Conservation (phyloP, 2,113 vertebrate species). For the Ceyx margarethae region DNA sequence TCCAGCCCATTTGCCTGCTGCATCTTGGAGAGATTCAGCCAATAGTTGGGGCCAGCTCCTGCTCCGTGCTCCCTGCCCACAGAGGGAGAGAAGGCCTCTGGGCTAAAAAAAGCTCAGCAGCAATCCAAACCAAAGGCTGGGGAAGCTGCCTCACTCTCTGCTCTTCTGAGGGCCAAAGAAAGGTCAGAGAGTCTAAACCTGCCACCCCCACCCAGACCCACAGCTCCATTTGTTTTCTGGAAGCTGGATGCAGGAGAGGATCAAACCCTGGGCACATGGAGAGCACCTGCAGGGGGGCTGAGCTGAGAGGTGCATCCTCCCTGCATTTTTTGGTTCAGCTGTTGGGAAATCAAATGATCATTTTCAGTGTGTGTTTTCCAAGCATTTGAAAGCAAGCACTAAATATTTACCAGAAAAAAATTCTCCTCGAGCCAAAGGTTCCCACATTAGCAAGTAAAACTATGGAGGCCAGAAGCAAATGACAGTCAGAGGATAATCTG, state of each 20-base stretch:
- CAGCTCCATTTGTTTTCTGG: neutral
- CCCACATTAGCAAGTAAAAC: neutral
- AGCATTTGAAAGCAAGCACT: neutral
- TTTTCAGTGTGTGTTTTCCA: neutral
- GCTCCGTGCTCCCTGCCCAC: neutral
- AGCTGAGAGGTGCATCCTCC: neutral
- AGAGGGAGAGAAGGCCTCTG: neutral
- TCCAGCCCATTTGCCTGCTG: neutral
- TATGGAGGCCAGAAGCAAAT: neutral
- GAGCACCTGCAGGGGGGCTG: neutral
- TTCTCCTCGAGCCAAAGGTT: neutral
- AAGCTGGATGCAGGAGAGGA: fast-evolving
- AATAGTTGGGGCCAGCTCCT: neutral
- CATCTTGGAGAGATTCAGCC: neutral
- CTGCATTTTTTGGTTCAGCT: neutral
- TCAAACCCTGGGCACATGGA: neutral
- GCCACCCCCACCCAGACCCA: neutral
- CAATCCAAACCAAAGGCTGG: neutral
- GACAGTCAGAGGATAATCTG: neutral
- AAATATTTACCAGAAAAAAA: neutral
- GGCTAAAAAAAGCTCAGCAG: conserved; percentile 28
- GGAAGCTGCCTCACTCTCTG: neutral
- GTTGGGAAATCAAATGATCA: neutral
- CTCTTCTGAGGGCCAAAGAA: neutral
- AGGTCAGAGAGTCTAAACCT: neutral